These are phyloP conservation scores for Ceratina japonica DNA, from an alignment of 1,140 invertebrate genomes.

Conservation along the genomic window DNA sequence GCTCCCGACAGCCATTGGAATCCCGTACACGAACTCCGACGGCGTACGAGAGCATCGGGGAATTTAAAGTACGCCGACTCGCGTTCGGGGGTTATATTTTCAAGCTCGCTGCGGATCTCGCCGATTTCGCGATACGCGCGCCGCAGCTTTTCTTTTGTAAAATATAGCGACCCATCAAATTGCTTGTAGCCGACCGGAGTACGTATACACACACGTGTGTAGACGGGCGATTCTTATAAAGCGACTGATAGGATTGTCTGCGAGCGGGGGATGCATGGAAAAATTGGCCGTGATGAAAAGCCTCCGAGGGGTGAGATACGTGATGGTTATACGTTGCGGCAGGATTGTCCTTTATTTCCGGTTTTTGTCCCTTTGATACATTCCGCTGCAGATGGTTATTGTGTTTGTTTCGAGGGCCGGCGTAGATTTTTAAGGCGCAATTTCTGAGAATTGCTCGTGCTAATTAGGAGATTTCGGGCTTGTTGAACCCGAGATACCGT, in stretches of 20 bases:
- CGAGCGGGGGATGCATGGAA: slow-evolving; percentile 10
- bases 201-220: neutral
- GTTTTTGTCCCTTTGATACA: neutral
- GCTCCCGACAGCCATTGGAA: slow-evolving; percentile 22
- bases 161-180: slow-evolving; percentile 57
- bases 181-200: slow-evolving; percentile 19
- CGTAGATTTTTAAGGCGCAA: neutral
- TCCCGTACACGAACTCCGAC: slow-evolving; percentile 47
- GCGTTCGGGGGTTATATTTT: slow-evolving; percentile 53
- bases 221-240: slow-evolving; percentile 12
- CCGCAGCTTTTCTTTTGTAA: slow-evolving; percentile 45
- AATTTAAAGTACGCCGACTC: slow-evolving; percentile 50
- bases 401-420: too few relatives aligned
- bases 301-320: neutral
- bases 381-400: too few relatives aligned
- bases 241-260: slow-evolving; percentile 17
- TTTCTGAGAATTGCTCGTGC: neutral
- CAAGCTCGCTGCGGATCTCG: slow-evolving; percentile 49
- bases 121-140: slow-evolving; percentile 59
- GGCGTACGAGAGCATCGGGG: slow-evolving; percentile 45
- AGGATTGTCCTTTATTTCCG: neutral
- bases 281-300: slow-evolving; percentile 3
- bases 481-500: neutral
- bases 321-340: neutral
- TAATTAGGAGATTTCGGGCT: too few relatives aligned